phyloP scores from a whole-genome alignment of 2,113 vertebrate species.

The Leucosticte australis region DNA sequence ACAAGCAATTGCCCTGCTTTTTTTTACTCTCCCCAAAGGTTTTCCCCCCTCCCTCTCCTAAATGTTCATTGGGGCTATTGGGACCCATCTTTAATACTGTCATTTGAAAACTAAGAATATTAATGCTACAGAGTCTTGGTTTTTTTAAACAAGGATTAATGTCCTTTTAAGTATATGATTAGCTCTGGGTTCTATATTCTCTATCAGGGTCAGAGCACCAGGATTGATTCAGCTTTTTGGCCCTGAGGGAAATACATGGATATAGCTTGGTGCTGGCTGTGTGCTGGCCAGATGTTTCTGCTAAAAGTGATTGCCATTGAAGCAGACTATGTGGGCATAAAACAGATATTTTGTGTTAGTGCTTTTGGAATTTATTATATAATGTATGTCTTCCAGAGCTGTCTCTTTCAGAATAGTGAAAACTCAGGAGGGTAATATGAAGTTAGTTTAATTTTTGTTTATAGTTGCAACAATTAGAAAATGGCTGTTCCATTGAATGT shows the following conservation, averaged over 20 bases:
- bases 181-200: not conserved
- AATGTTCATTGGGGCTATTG: not conserved
- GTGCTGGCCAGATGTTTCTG: not conserved
- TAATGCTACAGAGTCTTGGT: not conserved
- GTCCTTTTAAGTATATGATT: not conserved
- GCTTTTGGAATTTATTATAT: not conserved
- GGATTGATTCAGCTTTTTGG: not conserved
- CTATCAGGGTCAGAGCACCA: not conserved
- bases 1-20: not conserved
- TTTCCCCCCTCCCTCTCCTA: not conserved
- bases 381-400: not conserved
- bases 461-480: not conserved
- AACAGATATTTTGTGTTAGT: not conserved
- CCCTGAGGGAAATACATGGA: not conserved
- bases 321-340: not conserved
- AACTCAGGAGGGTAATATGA: not conserved
- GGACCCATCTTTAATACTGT: not conserved
- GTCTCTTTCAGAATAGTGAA: not conserved
- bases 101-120: not conserved
- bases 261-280: not conserved
- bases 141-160: not conserved
- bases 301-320: not conserved
- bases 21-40: rapidly evolving
- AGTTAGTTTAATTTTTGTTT: not conserved
- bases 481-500: not conserved